Conservation (phyloP, 2,797 vertebrate genomes). For the Anas flavirostris region DNA sequence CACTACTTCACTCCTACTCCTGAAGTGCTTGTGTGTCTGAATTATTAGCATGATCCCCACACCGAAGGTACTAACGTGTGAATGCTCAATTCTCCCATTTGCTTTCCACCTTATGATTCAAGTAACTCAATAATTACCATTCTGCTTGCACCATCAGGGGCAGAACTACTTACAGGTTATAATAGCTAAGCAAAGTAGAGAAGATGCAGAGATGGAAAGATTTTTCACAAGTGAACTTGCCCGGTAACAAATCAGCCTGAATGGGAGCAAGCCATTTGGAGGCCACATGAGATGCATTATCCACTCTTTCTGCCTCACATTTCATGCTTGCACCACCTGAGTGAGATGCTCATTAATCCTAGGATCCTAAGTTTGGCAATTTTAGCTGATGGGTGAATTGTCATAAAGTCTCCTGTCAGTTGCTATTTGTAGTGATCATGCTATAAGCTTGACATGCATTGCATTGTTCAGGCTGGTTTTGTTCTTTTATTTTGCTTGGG, state of each 20-base stretch:
- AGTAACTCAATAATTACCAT: not conserved
- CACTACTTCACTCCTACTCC: not conserved
- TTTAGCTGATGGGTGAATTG: constrained; percentile 79
- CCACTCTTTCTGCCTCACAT: not conserved
- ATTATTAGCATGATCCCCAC: not conserved
- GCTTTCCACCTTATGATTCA: not conserved
- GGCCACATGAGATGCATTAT: not conserved
- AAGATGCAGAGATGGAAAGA: not conserved
- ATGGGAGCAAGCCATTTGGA: not conserved
- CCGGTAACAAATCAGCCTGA: not conserved
- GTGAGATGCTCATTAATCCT: constrained; percentile 51
- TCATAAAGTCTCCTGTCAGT: constrained; percentile 76
- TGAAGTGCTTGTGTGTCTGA: not conserved
- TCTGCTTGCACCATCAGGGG: not conserved
- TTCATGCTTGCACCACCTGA: not conserved
- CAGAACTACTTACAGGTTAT: not conserved
- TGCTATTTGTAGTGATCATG: constrained; percentile 67
- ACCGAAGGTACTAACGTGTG: not conserved
- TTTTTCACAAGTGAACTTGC: not conserved
- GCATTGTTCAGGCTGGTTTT: constrained; percentile 68
- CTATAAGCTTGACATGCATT: constrained; percentile 45
- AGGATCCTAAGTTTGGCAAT: constrained; percentile 58
- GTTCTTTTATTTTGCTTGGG: constrained; percentile 64
- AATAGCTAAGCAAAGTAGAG: not conserved
- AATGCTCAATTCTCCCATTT: not conserved